A percentile compares a stretch with the other conserved stretches of the same genome.
Evolutionary conservation across 2,113 vertebrate species (phyloP).

Genomic region (Pelodiscus sinensis): DNA sequence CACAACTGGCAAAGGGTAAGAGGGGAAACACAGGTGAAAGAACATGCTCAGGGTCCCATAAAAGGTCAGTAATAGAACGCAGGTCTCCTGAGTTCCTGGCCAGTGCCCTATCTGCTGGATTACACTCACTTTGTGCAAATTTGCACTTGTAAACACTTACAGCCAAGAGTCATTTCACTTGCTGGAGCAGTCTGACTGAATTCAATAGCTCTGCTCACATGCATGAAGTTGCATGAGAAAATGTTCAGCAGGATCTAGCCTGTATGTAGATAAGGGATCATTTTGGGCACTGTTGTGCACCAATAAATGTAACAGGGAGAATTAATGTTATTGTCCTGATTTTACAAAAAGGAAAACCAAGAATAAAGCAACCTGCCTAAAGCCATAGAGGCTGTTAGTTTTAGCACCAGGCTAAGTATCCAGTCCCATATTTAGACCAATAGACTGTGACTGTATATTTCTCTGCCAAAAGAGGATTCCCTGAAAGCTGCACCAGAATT

Average conservation of each 20-base stretch:
- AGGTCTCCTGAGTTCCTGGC: neutral
- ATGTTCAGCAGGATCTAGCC: neutral
- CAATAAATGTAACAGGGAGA: neutral
- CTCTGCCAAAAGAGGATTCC: neutral
- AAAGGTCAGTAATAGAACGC: neutral
- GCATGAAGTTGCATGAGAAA: neutral
- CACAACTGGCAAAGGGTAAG: neutral
- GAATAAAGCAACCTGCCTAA: neutral
- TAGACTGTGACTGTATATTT: neutral
- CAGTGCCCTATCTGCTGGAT: neutral
- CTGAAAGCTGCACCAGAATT: neutral
- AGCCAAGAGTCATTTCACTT: neutral
- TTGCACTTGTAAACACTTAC: neutral
- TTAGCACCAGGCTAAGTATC: neutral
- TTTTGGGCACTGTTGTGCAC: neutral
- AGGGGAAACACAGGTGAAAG: conserved; percentile 54
- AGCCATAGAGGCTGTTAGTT: neutral
- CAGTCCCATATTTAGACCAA: neutral
- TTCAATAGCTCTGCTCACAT: neutral
- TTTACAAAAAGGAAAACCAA: neutral
- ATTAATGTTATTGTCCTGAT: neutral
- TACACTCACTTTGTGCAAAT: neutral
- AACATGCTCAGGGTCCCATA: neutral
- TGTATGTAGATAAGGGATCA: neutral
- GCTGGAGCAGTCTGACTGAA: neutral